These are phyloP conservation scores for Dicroscelio sp. DNA, from an alignment of 2,888 invertebrate species.

Conservation along the genomic window DNA sequence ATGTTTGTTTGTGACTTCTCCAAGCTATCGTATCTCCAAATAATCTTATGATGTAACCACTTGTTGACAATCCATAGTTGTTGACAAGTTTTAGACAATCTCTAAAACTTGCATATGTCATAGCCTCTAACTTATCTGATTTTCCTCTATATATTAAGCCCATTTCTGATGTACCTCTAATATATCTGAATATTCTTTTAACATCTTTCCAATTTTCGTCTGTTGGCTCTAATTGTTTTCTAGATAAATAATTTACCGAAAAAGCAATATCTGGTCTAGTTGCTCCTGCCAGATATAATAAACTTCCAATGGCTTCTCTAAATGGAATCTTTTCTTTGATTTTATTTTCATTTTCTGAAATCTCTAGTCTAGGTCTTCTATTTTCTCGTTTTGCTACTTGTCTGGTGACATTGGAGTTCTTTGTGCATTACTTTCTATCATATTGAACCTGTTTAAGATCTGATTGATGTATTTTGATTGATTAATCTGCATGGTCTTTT, in stretches of 20 bases:
- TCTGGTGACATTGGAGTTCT: neutral
- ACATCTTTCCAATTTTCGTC: conserved; percentile 69
- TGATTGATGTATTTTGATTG: neutral
- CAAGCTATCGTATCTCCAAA: conserved; percentile 69
- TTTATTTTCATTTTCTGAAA: neutral
- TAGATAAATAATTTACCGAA: conserved; percentile 56
- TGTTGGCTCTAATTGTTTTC: conserved; percentile 58
- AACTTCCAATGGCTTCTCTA: conserved; percentile 12
- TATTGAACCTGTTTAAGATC: neutral
- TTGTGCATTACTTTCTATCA: neutral
- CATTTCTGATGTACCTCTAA: neutral
- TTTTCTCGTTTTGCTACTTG: neutral
- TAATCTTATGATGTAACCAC: conserved; percentile 72
- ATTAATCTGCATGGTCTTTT: too few relatives aligned
- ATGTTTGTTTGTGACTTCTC: conserved; percentile 30
- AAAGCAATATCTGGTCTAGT: conserved; percentile 59
- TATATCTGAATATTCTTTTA: conserved; percentile 6
- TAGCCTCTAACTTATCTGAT: conserved; percentile 16
- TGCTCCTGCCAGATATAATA: conserved; percentile 14
- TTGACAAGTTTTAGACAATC: conserved; percentile 71
- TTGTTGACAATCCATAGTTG: conserved; percentile 68
- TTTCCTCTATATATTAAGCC: conserved; percentile 16
- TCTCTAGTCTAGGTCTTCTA: too few relatives aligned
- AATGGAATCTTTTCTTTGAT: neutral
- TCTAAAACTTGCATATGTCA: conserved; percentile 81